These are phyloP conservation scores for Lemur catta DNA, from an alignment of 2,797 vertebrate genomes.

Conservation along the genomic window DNA sequence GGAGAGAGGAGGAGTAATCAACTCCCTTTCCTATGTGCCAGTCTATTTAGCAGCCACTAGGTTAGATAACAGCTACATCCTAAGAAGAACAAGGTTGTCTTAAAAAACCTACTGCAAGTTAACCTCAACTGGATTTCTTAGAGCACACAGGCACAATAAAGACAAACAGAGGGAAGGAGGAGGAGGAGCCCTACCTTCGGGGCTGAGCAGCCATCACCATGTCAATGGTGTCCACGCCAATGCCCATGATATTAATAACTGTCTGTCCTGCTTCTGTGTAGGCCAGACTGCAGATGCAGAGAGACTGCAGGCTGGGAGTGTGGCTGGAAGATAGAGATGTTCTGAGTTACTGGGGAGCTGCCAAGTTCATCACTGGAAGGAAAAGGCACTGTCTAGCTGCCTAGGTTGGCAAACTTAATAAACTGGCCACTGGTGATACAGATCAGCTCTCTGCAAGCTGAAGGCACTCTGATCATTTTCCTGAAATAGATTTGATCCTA, in stretches of 20 bases:
- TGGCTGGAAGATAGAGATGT: conserved; percentile 77
- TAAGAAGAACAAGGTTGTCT: not conserved
- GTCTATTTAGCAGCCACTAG: not conserved
- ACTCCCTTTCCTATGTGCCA: not conserved
- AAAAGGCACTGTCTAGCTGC: not conserved
- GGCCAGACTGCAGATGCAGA: conserved; percentile 97
- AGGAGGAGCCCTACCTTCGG: conserved; percentile 87
- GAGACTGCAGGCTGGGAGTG: conserved; percentile 92
- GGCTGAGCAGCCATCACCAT: conserved; percentile 94
- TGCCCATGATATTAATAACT: conserved; percentile 97
- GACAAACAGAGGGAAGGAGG: accelerated
- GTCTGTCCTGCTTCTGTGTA: conserved; percentile 98
- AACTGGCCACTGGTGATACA: not conserved
- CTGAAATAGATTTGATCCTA: not conserved
- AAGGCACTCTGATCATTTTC: not conserved
- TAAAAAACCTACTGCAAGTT: not conserved
- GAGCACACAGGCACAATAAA: not conserved
- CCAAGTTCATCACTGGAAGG: not conserved
- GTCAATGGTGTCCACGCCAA: conserved; percentile 97
- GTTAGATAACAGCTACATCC: not conserved
- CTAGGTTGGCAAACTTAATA: not conserved
- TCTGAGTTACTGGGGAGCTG: not conserved
- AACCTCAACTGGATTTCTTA: not conserved
- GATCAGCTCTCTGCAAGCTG: not conserved
- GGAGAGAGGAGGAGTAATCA: not conserved